Evolutionary conservation across 2,797 vertebrate species (phyloP), one percentile per base, ranked within the genome.

Genomic region (Sandelia bainsii): DNA sequence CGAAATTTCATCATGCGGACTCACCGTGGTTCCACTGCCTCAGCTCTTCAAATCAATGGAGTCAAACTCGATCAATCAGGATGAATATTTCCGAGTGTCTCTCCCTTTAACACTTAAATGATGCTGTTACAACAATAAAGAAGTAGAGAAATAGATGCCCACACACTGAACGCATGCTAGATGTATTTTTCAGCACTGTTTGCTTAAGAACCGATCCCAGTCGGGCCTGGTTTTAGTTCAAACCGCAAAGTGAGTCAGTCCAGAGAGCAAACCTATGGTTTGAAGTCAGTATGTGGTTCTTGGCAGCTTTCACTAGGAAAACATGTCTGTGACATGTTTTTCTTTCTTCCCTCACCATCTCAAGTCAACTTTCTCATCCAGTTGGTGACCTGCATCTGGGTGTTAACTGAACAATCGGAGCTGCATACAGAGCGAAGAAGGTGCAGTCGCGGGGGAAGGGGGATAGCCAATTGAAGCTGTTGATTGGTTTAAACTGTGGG

Each of bases 21-120:
- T 72, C 67, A 46, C 71, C 44, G 27, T 69, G 77, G 77, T 23
- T 75, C 14, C 72, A 62, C 62, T 32, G 60, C 63, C 64, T 89
- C 58, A 72, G 60, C 69, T 65, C 40, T 68, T 87, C 54, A 71
- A 75, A 90, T 91, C 78, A 76, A 27, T 54, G 58, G 16, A 83
- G 82, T 90, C 79, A 67, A 80, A 82, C 69, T 75, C 75, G 63
- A 84, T 87, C 77, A 78, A 70, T 89, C 83, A 66, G 75, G 32
- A 45, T 19, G 34, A 72, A 81, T 75, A 48, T 79, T 58, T 60
- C 5, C 4, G n/a, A 63, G 63, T 77, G 56, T 58, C 13, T 48
- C 32, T 72, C 1, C 3, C 62, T 75, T 77, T 53, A 51, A 83
- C 10, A 40, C 34, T 27, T 60, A 62, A 72, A 62, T 63, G 62